Evolutionary conservation across 2,888 invertebrate species (phyloP).

Genomic region (Drosophila mercatorum): DNA sequence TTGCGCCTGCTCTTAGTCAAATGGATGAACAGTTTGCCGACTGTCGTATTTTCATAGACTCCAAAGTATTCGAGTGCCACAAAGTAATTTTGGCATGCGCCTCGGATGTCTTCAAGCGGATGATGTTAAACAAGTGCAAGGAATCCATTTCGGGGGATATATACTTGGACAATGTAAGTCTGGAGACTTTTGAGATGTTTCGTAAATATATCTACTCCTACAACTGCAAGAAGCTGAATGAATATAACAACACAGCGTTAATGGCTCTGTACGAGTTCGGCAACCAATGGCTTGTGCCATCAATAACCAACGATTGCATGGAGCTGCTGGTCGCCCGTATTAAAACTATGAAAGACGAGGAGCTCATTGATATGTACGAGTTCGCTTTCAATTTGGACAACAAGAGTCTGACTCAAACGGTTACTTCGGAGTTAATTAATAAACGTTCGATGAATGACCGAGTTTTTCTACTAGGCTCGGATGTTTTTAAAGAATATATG

Average conservation of each 20-base stretch:
- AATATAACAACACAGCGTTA: slow-evolving; percentile 4
- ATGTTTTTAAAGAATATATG: slow-evolving; percentile 1
- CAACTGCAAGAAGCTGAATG: not conserved
- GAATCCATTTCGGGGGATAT: slow-evolving; percentile 30
- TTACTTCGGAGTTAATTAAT: not conserved
- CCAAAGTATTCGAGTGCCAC: slow-evolving; percentile 21
- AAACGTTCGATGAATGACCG: not conserved
- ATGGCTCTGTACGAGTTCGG: slow-evolving; percentile 20
- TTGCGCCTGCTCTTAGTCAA: slow-evolving; percentile 8
- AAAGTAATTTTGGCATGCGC: slow-evolving; percentile 33
- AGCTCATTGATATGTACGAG: slow-evolving; percentile 10
- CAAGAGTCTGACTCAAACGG: not conserved
- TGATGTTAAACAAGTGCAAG: slow-evolving; percentile 16
- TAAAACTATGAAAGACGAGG: not conserved
- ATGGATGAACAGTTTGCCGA: slow-evolving; percentile 26
- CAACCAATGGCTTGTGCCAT: slow-evolving; percentile 27
- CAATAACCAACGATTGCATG: slow-evolving; percentile 10
- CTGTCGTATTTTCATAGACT: slow-evolving; percentile 22
- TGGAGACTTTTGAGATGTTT: slow-evolving; percentile 33
- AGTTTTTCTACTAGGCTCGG: not conserved
- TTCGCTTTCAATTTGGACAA: not conserved
- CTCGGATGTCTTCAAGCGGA: slow-evolving; percentile 32
- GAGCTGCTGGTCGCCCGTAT: not conserved
- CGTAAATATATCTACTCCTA: slow-evolving; percentile 26
- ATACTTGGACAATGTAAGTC: slow-evolving; percentile 7